Percentiles rank a stretch among this genome's conserved stretches.
Conservation (phyloP, 2,888 invertebrate species). For the Halocaridina rubra region DNA sequence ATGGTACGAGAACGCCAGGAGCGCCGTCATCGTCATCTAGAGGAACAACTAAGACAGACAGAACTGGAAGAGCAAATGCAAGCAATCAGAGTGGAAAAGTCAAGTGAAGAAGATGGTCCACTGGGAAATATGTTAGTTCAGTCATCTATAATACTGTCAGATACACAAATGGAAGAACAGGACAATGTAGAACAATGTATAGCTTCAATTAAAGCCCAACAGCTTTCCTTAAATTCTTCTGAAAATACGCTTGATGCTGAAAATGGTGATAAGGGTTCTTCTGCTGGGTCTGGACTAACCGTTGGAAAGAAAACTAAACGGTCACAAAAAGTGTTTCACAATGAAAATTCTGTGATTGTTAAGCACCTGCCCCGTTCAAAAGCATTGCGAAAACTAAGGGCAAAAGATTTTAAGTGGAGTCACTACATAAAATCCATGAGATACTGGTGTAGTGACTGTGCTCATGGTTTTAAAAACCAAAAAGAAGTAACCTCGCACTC, state of each 20-base stretch:
- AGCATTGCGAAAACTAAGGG: constrained; percentile 51
- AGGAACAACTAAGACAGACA: constrained; percentile 58
- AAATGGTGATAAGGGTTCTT: constrained; percentile 30
- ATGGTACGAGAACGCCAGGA: constrained; percentile 60
- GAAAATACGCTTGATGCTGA: constrained; percentile 16
- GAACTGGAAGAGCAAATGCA: constrained; percentile 61
- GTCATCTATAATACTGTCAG: constrained; percentile 59
- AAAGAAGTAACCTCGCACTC: constrained; percentile 56
- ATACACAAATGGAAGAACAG: constrained; percentile 55
- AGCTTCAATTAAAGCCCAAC: constrained; percentile 61
- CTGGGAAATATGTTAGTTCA: constrained; percentile 60
- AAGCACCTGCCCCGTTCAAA: constrained; percentile 37
- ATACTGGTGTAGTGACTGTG: constrained; percentile 63
- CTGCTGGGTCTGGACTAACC: constrained; percentile 9
- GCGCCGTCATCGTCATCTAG: constrained; percentile 48
- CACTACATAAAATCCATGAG: constrained; percentile 63
- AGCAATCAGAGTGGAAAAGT: constrained; percentile 50
- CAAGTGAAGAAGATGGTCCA: constrained; percentile 58
- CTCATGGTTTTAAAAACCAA: constrained; percentile 62
- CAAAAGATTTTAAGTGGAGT: constrained; percentile 64
- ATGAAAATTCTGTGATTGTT: constrained; percentile 61
- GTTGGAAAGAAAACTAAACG: constrained; percentile 18
- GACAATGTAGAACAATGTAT: constrained; percentile 60
- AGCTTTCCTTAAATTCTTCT: constrained; percentile 19
- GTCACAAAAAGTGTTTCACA: constrained; percentile 60